Conservation (phyloP, 2,888 invertebrate genomes). For the Trichopria drosophilae region DNA sequence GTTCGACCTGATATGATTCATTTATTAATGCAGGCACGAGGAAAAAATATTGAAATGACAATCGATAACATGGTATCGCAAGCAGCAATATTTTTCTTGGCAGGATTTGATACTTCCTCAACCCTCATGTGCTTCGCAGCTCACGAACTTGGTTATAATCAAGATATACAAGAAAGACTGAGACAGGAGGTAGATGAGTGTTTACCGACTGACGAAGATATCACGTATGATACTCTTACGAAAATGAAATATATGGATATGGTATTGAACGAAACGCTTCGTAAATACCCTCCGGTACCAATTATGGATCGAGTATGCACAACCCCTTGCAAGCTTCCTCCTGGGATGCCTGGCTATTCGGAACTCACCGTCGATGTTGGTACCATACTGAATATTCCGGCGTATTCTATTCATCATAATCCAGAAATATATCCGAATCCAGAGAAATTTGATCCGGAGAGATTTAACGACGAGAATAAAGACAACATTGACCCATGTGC, state of each 20-base stretch:
- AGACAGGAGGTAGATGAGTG: conserved; percentile 48
- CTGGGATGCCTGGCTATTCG: conserved; percentile 30
- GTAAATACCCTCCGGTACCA: conserved; percentile 60
- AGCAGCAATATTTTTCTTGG: conserved; percentile 51
- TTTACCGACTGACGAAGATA: no score
- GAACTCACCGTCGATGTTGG: conserved; percentile 26
- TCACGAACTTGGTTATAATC: conserved; percentile 49
- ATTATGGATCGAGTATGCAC: conserved; percentile 61
- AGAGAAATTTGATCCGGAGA: conserved; percentile 41
- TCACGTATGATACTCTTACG: conserved; percentile 38
- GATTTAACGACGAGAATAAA: no score
- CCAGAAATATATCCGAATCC: conserved; percentile 39
- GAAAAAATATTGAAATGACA: conserved; percentile 20
- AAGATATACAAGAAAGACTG: conserved; percentile 58
- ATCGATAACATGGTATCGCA: conserved; percentile 58
- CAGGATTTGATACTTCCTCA: conserved; percentile 44
- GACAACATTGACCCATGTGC: no score
- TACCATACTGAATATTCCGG: conserved; percentile 27
- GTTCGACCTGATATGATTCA: no score
- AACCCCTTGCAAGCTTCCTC: conserved; percentile 58
- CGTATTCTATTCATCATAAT: conserved; percentile 38
- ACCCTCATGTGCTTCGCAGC: conserved; percentile 39
- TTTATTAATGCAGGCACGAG: conserved; percentile 34
- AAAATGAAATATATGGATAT: conserved; percentile 45
- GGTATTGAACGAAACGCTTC: conserved; percentile 57